These are phyloP conservation scores for Spicauda simplicius DNA, from an alignment of 2,888 invertebrate genomes.

Conservation along the genomic window DNA sequence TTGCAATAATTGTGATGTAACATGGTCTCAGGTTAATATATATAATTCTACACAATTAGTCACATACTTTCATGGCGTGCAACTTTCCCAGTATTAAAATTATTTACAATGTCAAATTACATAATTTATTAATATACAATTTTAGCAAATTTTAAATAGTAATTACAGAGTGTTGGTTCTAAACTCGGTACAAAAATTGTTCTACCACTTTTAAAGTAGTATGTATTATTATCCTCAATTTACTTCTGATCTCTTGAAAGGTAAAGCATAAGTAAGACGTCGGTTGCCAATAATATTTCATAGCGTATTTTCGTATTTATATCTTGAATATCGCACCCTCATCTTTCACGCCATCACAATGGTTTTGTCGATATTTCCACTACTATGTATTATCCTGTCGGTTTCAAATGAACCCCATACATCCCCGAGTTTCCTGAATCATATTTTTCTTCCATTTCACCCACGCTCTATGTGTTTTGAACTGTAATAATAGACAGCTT, in stretches of 20 bases:
- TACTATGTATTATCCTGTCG: slow-evolving; percentile 12
- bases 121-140: too few relatives aligned
- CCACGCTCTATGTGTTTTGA: not conserved
- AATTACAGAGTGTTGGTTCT: too few relatives aligned
- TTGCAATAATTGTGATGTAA: too few relatives aligned
- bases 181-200: too few relatives aligned
- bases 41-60: too few relatives aligned
- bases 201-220: too few relatives aligned
- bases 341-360: slow-evolving; percentile 21
- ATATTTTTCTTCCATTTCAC: slow-evolving; percentile 13
- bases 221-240: too few relatives aligned
- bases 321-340: slow-evolving; percentile 15
- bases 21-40: too few relatives aligned
- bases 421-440: slow-evolving; percentile 11
- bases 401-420: slow-evolving; percentile 12
- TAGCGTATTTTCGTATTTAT: slow-evolving; percentile 12
- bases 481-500: not conserved
- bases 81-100: too few relatives aligned
- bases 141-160: too few relatives aligned
- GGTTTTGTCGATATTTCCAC: slow-evolving; percentile 20
- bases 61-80: too few relatives aligned
- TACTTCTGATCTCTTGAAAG: not conserved
- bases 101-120: too few relatives aligned
- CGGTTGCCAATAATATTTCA: slow-evolving; percentile 7
- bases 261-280: not conserved